Evolutionary conservation across 2,797 vertebrate species (phyloP), one percentile per base, ranked within the genome.

Genomic region (Scleropages formosus): DNA sequence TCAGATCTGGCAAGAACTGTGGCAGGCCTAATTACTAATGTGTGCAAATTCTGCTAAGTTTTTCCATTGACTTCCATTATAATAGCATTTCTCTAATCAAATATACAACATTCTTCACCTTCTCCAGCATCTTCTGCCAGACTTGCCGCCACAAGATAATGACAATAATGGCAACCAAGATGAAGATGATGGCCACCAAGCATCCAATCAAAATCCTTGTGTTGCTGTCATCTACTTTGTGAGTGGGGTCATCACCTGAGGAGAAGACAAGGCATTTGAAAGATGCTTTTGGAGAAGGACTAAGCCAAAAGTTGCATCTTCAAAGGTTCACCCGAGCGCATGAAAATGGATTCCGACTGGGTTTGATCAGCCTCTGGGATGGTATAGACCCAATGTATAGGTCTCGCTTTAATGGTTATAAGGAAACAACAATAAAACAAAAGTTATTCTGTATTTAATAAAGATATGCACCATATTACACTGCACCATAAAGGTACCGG

Each of bases 121-220:
- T 99, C 87, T 99, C 96, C 85, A 99, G 78, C 95, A 99, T 98
- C 90, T 98, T 99, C 89, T 97, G 95, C 97, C 98, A 99, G 88
- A 99, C 96, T 82, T 98, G 98, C 82, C 97, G 90, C 98, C 98
- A 99, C 66, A 99, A 82, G 79, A 99, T 99, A 80, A 98, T 97
- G 85, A 98, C 93, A 18, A 99, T 99, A 79, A 99, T 97, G 84
- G 94, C 96, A 80, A 98, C 87, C 15, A 98, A 92, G 85, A 99
- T 98, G 81, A 99, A 97, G 86, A 99, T 99, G 75, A 99, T 99
- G 0, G 98, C 98, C 75, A 98, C 98, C 78, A 99, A 88, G 79
- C 98, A 99, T 39, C 96, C 96, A 2, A 99, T 98, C 83, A 99
- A 88, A 83, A 99, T 96, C 15, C 97, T 91, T 0, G 98, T 99